Base-by-base conservation (phyloP, 2,797 vertebrate species). In the Botia kubotai region DNA sequence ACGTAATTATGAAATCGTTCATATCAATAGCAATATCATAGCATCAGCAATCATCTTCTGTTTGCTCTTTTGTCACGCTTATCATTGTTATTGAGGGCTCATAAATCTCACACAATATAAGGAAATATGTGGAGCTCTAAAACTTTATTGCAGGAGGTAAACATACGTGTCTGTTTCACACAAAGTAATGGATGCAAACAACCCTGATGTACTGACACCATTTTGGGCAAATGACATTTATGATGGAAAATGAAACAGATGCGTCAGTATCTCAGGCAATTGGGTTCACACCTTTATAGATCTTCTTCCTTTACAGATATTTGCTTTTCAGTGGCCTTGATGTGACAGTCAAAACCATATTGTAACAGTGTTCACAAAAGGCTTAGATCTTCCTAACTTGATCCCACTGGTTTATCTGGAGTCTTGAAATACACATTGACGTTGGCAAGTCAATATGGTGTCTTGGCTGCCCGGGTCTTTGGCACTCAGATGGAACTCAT, bases 231-330 rank as follows among this genome's bases (percentile, higher is more conserved):
- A 82, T 77, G 36, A 23, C 73, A 57, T 73, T 66, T 58, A 72
- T 75, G 85, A 75, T 73, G 85, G 85, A 84, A 80, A 77, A 70
- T 74, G 46, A 79, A 83, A 81, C 79, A 81, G 71, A 77, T 72
- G 66, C 81, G 68, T 78, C 78, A 81, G 83, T 86, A 72, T 75
- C 50, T 55, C 70, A 36, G 14, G 39, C 65, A 55, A 17, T 66
- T 74, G 36, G 68, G 72, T 82, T 73, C 72, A 80, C 36, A 73
- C 72, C 57, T 84, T 77, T 68, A 77, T 80, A 13, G 36, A 50
- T 48, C 13, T 71, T 52, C 48, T 39, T 29, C 6, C 17, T 80
- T 79, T 50, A 72, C 36, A n/a, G 33, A 57, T 68, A 55, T 77
- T 17, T 69, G 65, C 66, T 29, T 63, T 6, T 17, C 26, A 2